Evolutionary conservation across 2,797 vertebrate species (phyloP).

Genomic region (Coregonus suidteri): DNA sequence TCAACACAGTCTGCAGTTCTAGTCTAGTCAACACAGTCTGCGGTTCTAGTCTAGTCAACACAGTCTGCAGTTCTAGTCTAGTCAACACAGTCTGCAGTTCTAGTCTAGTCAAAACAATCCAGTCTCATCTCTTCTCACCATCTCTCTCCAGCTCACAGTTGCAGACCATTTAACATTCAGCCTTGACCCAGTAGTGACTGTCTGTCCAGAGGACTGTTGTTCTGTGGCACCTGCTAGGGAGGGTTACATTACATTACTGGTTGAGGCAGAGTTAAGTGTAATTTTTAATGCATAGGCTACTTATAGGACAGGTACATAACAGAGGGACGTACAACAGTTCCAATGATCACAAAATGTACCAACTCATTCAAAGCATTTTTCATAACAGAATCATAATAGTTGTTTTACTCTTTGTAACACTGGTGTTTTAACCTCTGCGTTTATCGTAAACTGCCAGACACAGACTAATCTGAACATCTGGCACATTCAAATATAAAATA

Average conservation of each 20-base stretch:
- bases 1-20: too few species aligned
- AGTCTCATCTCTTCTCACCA: constrained; percentile 64
- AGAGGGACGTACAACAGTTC: background rate
- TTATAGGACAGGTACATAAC: background rate
- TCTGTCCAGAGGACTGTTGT: constrained; percentile 89
- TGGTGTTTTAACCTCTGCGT: background rate
- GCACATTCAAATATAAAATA: constrained; percentile 1
- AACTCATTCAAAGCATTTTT: background rate
- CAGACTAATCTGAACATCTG: background rate
- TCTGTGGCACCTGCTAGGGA: constrained; percentile 79
- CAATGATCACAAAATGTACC: background rate
- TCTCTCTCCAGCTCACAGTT: constrained; percentile 92
- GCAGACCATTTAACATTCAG: constrained; percentile 92
- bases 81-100: too few species aligned
- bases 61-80: too few species aligned
- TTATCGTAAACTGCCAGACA: background rate
- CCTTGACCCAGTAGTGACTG: constrained; percentile 96
- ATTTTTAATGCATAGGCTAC: background rate
- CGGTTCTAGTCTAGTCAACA: too few species aligned
- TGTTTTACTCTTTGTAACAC: too few species aligned
- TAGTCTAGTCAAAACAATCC: background rate
- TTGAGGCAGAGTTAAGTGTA: background rate
- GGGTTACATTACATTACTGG: background rate
- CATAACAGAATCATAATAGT: background rate
- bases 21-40: background rate